These are phyloP conservation scores for Thyatira batis DNA, from an alignment of 2,888 invertebrate species.

Conservation along the genomic window DNA sequence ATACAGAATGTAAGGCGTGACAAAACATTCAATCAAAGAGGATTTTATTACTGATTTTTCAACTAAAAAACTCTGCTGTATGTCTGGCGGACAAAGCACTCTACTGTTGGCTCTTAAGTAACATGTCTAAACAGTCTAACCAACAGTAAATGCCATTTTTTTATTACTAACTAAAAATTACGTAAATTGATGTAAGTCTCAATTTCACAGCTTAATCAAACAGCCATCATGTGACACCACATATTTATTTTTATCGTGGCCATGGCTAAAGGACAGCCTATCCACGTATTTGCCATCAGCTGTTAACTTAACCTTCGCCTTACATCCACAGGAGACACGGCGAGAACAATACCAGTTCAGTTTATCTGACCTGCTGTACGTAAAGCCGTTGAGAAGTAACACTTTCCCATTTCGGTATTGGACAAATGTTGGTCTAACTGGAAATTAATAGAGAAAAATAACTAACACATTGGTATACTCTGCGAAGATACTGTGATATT, in stretches of 20 bases:
- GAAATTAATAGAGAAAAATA: background rate
- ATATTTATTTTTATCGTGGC: constrained; percentile 20
- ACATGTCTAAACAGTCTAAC: background rate
- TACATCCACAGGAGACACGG: constrained; percentile 24
- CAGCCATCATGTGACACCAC: constrained; percentile 13
- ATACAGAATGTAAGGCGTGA: too few relatives aligned
- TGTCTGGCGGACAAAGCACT: too few relatives aligned
- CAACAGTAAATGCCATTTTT: background rate
- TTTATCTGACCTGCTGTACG: constrained; percentile 27
- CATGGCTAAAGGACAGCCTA: constrained; percentile 11
- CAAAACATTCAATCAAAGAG: too few relatives aligned
- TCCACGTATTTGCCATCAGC: constrained; percentile 22
- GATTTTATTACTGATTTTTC: too few relatives aligned
- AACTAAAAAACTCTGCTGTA: too few relatives aligned
- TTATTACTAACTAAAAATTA: background rate
- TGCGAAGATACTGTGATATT: too few relatives aligned
- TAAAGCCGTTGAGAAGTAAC: constrained; percentile 31
- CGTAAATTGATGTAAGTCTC: background rate
- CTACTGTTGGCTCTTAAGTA: too few relatives aligned
- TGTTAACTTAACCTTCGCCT: constrained; percentile 29
- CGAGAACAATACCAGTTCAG: constrained; percentile 36
- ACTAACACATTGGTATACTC: background rate
- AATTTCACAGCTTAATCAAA: constrained; percentile 16
- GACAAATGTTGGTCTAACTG: background rate
- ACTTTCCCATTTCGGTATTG: constrained; percentile 23